Evolutionary conservation across 2,888 invertebrate species (phyloP).

Genomic region (Campoletis raptor): DNA sequence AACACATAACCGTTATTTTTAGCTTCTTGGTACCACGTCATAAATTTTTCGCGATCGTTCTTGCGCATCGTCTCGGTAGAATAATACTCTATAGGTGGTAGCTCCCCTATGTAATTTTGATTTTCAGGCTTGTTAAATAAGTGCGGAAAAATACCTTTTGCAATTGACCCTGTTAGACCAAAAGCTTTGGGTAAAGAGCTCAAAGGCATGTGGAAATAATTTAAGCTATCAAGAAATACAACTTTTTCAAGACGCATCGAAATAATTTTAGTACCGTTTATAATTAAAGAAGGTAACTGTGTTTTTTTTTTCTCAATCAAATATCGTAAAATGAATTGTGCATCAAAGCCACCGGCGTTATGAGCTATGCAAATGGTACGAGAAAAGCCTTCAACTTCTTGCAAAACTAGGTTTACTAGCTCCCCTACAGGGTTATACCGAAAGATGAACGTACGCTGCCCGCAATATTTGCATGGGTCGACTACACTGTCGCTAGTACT

Average conservation of each 20-base stretch:
- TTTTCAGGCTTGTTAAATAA: constrained; percentile 73
- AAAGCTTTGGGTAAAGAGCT: constrained; percentile 74
- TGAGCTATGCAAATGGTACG: constrained; percentile 62
- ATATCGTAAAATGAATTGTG: constrained; percentile 61
- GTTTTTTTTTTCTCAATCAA: too few species aligned
- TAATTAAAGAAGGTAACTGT: too few species aligned
- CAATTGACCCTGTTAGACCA: constrained; percentile 64
- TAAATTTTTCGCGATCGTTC: neutral
- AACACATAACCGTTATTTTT: neutral
- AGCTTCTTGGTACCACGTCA: neutral
- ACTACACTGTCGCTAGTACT: too few species aligned
- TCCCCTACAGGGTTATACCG: too few species aligned
- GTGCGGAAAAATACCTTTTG: constrained; percentile 75
- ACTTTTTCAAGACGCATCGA: too few species aligned
- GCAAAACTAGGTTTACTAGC: neutral
- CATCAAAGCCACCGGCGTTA: constrained; percentile 60
- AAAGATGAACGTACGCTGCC: too few species aligned
- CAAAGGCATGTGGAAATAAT: constrained; percentile 75
- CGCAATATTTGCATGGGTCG: too few species aligned
- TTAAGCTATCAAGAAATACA: too few species aligned
- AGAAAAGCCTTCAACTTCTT: neutral
- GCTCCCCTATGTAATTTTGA: too few species aligned
- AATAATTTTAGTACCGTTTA: too few species aligned
- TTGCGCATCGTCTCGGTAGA: constrained; percentile 6
- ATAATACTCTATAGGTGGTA: neutral